phyloP scores from a whole-genome alignment of 2,888 invertebrate genomes.

The Acrobasis consociella region DNA sequence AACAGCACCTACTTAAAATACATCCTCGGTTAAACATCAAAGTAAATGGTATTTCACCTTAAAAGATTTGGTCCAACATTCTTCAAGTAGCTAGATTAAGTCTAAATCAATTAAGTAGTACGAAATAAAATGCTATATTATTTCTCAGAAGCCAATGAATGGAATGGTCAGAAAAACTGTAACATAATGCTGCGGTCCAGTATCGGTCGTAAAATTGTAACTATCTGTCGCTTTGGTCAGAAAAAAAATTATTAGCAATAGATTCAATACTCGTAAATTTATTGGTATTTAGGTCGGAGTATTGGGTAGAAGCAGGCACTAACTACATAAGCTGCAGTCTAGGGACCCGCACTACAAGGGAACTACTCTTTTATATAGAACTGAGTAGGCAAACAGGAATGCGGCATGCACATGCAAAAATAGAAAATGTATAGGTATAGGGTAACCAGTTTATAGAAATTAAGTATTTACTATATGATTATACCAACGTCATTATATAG shows the following conservation, averaged over 20 bases:
- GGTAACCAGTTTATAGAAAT: no score
- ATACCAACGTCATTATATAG: no score
- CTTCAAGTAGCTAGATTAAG: conserved; percentile 11
- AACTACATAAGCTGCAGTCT: no score
- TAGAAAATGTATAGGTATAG: no score
- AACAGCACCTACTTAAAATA: no score
- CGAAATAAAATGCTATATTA: conserved; percentile 15
- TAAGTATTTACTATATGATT: no score
- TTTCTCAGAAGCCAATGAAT: conserved; percentile 15
- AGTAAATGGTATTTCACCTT: conserved; percentile 13
- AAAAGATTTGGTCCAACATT: conserved; percentile 16
- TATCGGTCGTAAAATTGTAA: conserved; percentile 3
- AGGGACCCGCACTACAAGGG: no score
- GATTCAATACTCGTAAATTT: conserved; percentile 19
- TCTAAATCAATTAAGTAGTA: conserved; percentile 5
- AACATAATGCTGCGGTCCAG: conserved; percentile 8
- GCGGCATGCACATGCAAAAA: no score
- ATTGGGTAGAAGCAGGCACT: no score
- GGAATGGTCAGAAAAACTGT: conserved; percentile 9
- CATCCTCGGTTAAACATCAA: background rate
- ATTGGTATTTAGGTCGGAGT: conserved; percentile 11
- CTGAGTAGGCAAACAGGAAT: no score
- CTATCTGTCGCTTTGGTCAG: background rate
- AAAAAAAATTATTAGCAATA: conserved; percentile 20
- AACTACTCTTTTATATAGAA: no score